Conservation (phyloP, 35 echinoderm and acorn worm genomes). For the Apostichopus parvimensis region DNA sequence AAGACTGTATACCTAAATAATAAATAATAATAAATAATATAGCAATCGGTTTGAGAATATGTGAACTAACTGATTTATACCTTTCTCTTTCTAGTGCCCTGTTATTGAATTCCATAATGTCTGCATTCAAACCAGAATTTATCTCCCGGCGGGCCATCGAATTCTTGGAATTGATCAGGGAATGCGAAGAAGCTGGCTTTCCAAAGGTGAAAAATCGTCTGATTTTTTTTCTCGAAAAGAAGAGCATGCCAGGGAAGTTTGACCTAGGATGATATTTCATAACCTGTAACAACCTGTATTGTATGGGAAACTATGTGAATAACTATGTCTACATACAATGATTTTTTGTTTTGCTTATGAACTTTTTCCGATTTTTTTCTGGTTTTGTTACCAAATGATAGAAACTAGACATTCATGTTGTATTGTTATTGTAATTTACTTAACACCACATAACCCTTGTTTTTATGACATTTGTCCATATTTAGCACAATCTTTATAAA, state of each 20-base stretch:
- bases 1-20: no score
- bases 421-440: not conserved
- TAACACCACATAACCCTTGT: not conserved
- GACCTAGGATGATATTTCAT: no score
- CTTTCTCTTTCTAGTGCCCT: conserved; percentile 67
- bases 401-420: not conserved
- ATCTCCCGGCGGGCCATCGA: conserved; percentile 82
- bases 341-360: no score
- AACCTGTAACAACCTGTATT: no score
- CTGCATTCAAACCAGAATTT: conserved; percentile 98
- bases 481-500: conserved; percentile 87
- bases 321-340: no score
- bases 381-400: no score
- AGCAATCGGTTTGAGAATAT: no score
- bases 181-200: conserved; percentile 94
- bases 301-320: no score
- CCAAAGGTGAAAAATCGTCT: conserved; percentile 67
- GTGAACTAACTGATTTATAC: not conserved
- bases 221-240: no score
- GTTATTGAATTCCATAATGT: conserved; percentile 95
- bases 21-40: no score
- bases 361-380: no score
- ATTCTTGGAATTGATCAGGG: conserved; percentile 93
- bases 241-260: no score
- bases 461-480: not conserved